A percentile compares a stretch with the other conserved stretches of the same genome.
phyloP scores from a whole-genome alignment of 2,888 invertebrate species.

The Exephanes ischioxanthus region DNA sequence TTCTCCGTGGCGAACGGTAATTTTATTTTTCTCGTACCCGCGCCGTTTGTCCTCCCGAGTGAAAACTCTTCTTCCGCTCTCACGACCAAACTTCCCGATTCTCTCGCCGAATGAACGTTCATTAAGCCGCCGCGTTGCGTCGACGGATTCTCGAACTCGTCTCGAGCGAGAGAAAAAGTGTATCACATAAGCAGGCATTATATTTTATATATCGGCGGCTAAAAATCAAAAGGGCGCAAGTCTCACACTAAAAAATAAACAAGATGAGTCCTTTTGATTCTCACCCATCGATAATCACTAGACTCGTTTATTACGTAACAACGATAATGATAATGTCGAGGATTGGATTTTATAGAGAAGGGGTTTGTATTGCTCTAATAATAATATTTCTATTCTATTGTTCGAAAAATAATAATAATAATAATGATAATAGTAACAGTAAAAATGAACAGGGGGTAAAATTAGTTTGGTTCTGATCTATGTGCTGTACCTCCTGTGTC shows the following conservation, averaged over 20 bases:
- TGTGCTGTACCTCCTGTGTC: constrained; percentile 83
- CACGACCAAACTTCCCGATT: constrained; percentile 62
- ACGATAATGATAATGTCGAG: constrained; percentile 19
- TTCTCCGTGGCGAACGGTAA: background rate
- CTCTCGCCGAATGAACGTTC: constrained; percentile 62
- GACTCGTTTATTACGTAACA: background rate
- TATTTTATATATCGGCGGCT: background rate
- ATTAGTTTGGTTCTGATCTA: constrained; percentile 66
- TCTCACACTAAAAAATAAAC: background rate
- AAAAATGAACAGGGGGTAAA: constrained; percentile 11
- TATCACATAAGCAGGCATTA: constrained; percentile 58
- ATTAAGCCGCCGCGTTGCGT: constrained; percentile 44
- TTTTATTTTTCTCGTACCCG: constrained; percentile 13
- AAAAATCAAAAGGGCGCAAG: background rate
- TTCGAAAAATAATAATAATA: constrained; percentile 23
- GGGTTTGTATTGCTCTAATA: background rate
- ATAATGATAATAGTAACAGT: constrained; percentile 17
- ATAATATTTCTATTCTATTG: constrained; percentile 18
- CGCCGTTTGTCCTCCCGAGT: constrained; percentile 25
- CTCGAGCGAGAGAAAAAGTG: constrained; percentile 26
- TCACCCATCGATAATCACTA: background rate
- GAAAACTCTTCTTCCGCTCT: constrained; percentile 63
- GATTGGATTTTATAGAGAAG: constrained; percentile 20
- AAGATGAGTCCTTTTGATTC: background rate
- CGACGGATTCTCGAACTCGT: constrained; percentile 53